A percentile compares a stretch with the other conserved stretches of the same genome.
phyloP scores from a whole-genome alignment of 2,888 invertebrate genomes.

The Pinctada fucata region DNA sequence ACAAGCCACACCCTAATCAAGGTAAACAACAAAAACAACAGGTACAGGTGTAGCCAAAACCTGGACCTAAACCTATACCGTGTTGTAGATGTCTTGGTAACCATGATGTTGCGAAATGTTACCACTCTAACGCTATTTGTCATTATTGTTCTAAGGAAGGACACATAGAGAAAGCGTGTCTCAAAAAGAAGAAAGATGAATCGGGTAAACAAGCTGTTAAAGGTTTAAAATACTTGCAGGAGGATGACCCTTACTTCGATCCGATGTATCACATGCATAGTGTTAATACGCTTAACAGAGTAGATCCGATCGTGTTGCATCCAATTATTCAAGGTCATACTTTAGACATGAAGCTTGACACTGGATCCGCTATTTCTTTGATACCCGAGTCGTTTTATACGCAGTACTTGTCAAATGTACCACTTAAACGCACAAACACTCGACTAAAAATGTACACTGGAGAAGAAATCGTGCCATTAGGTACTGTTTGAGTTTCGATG shows the following conservation, averaged over 20 bases:
- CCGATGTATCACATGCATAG: background rate
- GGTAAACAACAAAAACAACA: too few species aligned
- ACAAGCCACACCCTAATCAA: background rate
- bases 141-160: slow-evolving; percentile 14
- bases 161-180: slow-evolving; percentile 16
- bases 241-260: background rate
- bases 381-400: background rate
- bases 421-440: background rate
- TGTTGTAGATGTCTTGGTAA: slow-evolving; percentile 22
- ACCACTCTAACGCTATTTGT: slow-evolving; percentile 11
- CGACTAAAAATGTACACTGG: slow-evolving; percentile 13
- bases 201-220: background rate
- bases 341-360: slow-evolving; percentile 24
- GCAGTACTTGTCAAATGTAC: background rate
- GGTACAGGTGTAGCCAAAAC: too few species aligned
- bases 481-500: background rate
- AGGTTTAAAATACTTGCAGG: background rate
- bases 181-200: too few species aligned
- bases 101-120: slow-evolving; percentile 10
- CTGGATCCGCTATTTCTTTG: slow-evolving; percentile 10
- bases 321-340: background rate
- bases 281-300: background rate
- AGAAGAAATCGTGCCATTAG: slow-evolving; percentile 2
- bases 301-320: background rate
- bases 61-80: too few species aligned